A percentile compares a stretch with the other conserved stretches of the same genome.
These are phyloP conservation scores for Drosophila maculinotata DNA, from an alignment of 2,888 invertebrate genomes.

Conservation along the genomic window DNA sequence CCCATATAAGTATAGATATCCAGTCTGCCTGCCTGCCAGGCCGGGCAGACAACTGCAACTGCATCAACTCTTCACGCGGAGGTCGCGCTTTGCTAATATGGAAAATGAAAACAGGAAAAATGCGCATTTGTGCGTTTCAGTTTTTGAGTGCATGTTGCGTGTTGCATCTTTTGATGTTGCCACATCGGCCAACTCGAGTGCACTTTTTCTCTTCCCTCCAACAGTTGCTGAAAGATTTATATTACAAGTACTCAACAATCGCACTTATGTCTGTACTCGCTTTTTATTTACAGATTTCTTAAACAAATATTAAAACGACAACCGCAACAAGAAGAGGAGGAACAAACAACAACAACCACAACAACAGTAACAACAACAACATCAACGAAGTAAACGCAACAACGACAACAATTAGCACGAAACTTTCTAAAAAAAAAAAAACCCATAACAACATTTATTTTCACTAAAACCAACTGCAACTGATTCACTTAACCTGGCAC, in stretches of 20 bases:
- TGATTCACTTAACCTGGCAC: conserved; percentile 29
- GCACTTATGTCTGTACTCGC: conserved; percentile 31
- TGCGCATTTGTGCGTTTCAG: conserved; percentile 54
- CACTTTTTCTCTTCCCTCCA: conserved; percentile 19
- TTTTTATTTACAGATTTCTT: conserved; percentile 71
- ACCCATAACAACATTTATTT: conserved; percentile 34
- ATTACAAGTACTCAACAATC: conserved; percentile 38
- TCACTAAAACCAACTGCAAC: conserved; percentile 22
- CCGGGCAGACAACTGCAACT: conserved; percentile 21
- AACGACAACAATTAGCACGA: conserved; percentile 63
- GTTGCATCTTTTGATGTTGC: conserved; percentile 30
- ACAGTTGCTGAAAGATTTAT: conserved; percentile 55
- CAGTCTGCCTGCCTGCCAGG: conserved; percentile 29
- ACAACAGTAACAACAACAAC: conserved; percentile 21
- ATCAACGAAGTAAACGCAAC: conserved; percentile 56
- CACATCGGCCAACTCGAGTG: conserved; percentile 9
- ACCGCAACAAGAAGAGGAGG: conserved; percentile 52
- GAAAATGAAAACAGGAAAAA: conserved; percentile 81
- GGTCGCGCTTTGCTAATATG: conserved; percentile 75
- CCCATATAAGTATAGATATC: conserved; percentile 37
- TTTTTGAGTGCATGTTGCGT: conserved; percentile 36
- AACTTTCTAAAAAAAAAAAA: conserved; percentile 47
- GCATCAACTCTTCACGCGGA: conserved; percentile 38
- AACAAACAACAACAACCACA: conserved; percentile 17
- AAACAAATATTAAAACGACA: conserved; percentile 58